phyloP scores from a whole-genome alignment of 2,113 vertebrate species.

The Lagenorhynchus albirostris region DNA sequence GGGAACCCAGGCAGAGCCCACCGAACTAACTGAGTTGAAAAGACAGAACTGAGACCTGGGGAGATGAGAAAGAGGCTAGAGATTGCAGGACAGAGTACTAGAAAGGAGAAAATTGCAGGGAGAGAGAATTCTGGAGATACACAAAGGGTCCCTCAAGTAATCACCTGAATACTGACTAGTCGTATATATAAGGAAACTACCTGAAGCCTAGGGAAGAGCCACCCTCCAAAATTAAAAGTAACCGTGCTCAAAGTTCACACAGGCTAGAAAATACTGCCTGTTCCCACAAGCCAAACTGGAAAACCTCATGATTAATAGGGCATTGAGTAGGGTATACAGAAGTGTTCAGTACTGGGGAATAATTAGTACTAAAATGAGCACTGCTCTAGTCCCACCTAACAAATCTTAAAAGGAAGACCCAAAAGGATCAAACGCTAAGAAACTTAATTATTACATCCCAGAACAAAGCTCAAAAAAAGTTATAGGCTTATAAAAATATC shows the following conservation, averaged over 20 bases:
- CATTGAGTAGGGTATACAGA: neutral
- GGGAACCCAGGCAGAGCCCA: neutral
- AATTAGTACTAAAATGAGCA: neutral
- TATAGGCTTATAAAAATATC: neutral
- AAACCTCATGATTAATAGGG: neutral
- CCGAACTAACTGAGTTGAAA: neutral
- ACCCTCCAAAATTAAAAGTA: neutral
- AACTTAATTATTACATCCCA: neutral
- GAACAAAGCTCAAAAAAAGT: neutral
- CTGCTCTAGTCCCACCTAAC: neutral
- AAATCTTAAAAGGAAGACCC: neutral
- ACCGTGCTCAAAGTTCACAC: neutral
- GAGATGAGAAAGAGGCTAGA: no score
- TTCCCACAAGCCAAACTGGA: neutral
- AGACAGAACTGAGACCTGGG: neutral
- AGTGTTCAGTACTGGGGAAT: neutral
- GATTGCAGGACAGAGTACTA: neutral
- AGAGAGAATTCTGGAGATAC: neutral
- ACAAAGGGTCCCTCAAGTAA: no score
- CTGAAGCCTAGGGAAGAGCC: neutral
- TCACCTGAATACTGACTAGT: neutral
- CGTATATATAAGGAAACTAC: neutral
- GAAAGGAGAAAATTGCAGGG: neutral
- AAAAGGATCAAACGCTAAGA: neutral
- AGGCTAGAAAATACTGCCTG: neutral